These are phyloP conservation scores for Lordiphosa clarofinis DNA, from an alignment of 1,140 invertebrate species.

Conservation along the genomic window DNA sequence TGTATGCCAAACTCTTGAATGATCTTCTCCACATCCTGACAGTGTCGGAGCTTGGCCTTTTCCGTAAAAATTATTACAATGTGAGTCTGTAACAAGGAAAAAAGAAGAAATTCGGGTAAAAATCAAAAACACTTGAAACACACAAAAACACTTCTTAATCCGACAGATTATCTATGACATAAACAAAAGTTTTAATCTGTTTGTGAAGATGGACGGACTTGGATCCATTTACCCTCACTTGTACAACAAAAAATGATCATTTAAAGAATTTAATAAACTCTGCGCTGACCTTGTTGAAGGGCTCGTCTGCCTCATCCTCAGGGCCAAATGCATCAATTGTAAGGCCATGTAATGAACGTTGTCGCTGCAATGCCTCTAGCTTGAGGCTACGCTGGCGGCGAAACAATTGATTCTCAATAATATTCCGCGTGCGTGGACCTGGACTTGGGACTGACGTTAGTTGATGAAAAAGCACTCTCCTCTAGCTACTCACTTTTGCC, in stretches of 20 bases:
- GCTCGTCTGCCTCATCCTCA: conserved; percentile 40
- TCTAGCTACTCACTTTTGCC: conserved; percentile 53
- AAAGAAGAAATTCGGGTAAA: no score
- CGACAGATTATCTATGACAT: no score
- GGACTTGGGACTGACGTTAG: conserved; percentile 15
- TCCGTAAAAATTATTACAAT: conserved; percentile 75
- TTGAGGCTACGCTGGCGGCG: conserved; percentile 68
- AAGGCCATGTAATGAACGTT: conserved; percentile 48
- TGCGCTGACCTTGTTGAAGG: conserved; percentile 56
- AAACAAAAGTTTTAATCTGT: no score
- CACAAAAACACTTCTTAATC: no score
- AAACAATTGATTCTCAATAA: conserved; percentile 75
- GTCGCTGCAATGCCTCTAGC: conserved; percentile 60
- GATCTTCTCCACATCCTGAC: conserved; percentile 76
- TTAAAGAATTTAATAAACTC: not conserved
- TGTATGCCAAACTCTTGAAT: conserved; percentile 74
- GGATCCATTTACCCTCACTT: no score
- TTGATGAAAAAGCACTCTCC: not conserved
- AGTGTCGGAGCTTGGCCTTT: conserved; percentile 67
- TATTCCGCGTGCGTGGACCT: conserved; percentile 70
- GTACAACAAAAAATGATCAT: not conserved
- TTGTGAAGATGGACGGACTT: no score
- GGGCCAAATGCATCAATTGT: conserved; percentile 21
- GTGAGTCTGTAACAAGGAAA: conserved; percentile 57
- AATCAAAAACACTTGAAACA: no score